These are phyloP conservation scores for Apis florea DNA, from an alignment of 1,140 invertebrate genomes.

Conservation along the genomic window DNA sequence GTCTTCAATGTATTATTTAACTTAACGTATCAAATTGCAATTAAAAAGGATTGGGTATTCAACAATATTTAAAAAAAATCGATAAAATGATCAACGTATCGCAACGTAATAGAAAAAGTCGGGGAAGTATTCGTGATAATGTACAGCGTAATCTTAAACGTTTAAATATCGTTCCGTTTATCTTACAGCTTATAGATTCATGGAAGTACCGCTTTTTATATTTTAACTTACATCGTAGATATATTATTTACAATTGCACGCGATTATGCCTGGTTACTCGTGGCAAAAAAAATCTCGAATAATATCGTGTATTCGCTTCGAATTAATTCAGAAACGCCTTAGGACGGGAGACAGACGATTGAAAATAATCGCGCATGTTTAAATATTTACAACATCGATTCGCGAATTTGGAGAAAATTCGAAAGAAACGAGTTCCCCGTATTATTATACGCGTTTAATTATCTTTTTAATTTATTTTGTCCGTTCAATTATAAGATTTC, in stretches of 20 bases:
- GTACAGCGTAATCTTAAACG: conserved; percentile 40
- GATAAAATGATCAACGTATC: conserved; percentile 27
- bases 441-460: background rate
- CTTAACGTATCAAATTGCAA: conserved; percentile 2
- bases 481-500: background rate
- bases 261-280: conserved; percentile 17
- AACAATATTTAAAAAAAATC: background rate
- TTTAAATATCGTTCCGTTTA: conserved; percentile 51
- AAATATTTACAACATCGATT: conserved; percentile 56
- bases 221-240: conserved; percentile 47
- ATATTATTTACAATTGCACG: conserved; percentile 60
- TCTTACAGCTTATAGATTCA: conserved; percentile 59
- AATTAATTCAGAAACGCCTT: conserved; percentile 24
- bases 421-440: too few species aligned
- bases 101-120: conserved; percentile 10
- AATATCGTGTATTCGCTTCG: conserved; percentile 3
- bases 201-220: conserved; percentile 58
- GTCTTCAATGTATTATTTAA: conserved; percentile 27
- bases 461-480: background rate
- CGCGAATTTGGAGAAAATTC: background rate
- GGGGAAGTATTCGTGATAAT: conserved; percentile 47
- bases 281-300: conserved; percentile 31
- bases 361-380: conserved; percentile 25
- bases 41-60: conserved; percentile 37
- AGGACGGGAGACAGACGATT: conserved; percentile 57